Conservation (phyloP, 2,113 vertebrate genomes). For the Elachura formosa region DNA sequence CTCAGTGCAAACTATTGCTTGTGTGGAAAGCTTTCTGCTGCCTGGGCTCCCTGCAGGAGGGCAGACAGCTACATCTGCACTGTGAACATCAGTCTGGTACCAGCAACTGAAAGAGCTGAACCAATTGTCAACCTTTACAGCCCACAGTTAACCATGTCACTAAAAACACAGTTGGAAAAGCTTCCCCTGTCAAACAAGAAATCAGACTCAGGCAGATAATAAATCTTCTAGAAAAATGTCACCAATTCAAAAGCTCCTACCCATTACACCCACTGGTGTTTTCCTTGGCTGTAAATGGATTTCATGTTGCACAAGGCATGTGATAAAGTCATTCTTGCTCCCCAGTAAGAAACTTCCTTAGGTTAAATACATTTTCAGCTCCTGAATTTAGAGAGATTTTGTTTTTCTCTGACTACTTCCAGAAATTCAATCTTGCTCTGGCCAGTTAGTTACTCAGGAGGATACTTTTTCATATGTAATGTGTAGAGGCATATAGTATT, state of each 20-base stretch:
- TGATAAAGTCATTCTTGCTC: background rate
- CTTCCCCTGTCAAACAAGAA: background rate
- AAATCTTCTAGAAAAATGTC: background rate
- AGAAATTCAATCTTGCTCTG: background rate
- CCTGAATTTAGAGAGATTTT: background rate
- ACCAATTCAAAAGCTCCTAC: background rate
- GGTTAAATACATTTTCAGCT: background rate
- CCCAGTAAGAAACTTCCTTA: background rate
- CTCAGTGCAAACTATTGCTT: background rate
- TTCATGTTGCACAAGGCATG: background rate
- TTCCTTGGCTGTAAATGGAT: background rate
- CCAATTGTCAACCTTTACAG: background rate
- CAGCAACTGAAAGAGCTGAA: background rate
- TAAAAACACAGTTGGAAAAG: background rate
- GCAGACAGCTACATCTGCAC: fast-evolving
- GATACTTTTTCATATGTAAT: background rate
- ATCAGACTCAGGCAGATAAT: background rate
- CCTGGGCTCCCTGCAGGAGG: background rate
- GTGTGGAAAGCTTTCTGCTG: background rate
- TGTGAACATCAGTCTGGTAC: background rate
- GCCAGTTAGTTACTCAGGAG: background rate
- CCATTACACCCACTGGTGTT: background rate
- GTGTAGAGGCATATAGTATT: background rate
- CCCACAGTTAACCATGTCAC: background rate
- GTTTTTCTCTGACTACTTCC: background rate